phyloP scores from a whole-genome alignment of 2,797 vertebrate genomes.

The Botia almorhae region DNA sequence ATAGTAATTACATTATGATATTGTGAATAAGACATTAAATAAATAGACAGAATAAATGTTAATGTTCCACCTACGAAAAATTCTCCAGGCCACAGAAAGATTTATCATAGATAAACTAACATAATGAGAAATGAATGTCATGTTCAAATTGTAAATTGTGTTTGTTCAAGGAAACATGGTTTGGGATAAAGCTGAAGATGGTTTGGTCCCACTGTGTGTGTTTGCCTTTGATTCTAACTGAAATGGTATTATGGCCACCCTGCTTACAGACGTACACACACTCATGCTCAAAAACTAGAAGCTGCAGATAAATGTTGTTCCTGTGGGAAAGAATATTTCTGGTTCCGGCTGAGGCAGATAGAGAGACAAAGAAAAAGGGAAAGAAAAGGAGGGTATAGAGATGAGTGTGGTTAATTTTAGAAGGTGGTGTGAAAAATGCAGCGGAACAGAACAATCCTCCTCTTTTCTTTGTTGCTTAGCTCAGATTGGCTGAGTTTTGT shows the following conservation, averaged over 20 bases:
- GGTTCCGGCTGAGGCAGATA: conserved; percentile 46
- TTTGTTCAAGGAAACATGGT: not conserved
- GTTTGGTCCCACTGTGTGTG: not conserved
- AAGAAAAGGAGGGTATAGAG: conserved; percentile 23
- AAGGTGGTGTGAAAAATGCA: conserved; percentile 40
- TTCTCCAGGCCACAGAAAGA: not conserved
- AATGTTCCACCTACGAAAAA: not conserved
- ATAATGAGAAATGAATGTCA: not conserved
- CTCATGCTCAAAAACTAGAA: conserved; percentile 24
- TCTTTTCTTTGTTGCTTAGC: conserved; percentile 10
- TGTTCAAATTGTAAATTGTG: not conserved
- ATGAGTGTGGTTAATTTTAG: conserved; percentile 50
- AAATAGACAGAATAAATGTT: not conserved
- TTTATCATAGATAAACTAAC: not conserved
- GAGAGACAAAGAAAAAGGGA: conserved; percentile 28
- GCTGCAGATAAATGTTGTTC: conserved; percentile 39
- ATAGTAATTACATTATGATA: not conserved
- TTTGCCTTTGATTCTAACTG: conserved; percentile 3
- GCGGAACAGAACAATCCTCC: conserved; percentile 22
- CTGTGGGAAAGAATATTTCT: conserved; percentile 45
- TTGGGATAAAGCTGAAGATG: not conserved
- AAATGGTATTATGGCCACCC: conserved; percentile 6
- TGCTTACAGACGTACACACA: not conserved
- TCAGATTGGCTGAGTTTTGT: conserved; percentile 23
- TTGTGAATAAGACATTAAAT: not conserved